Base-by-base conservation (phyloP, 2,113 vertebrate genomes). In the Semnornis frantzii region DNA sequence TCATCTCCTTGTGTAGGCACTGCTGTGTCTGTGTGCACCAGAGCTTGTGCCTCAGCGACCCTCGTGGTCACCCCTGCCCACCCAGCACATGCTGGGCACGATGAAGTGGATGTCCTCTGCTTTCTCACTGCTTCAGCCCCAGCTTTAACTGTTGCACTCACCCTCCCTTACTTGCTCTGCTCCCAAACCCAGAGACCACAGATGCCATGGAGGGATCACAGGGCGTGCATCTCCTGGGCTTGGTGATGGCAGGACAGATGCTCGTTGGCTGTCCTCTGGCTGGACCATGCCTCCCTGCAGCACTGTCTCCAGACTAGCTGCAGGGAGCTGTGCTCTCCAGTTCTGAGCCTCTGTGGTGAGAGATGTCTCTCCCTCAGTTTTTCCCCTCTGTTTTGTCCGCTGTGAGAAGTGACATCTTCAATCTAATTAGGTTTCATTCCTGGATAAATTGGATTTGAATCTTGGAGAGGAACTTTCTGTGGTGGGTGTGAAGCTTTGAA, bases 261-360 rank as follows among this genome's bases (percentile, higher is more conserved):
- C 39, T 58, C 1, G 0, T 31, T 13, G 24, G 10, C 76, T 69
- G 31, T 78, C 34, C 24, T 42, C 59, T 42, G 24, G 14, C 42
- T 18, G 68, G 57, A 5, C 69, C 2, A 0, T 66, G 70, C 31
- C 12, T 48, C 8, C 30, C 25, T 12, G 3, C 28, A 39, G 63
- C 1, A 0, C 1, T 28, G 33, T 65, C 58, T 39, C 24, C 2
- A 2, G 0, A 0, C 12, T 34, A 52, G 59, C 46, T 74, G 31
- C 48, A 44, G 27, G 85, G 39, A 75, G 20, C 66, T 0, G 1
- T 9, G 4, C 28, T 71, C 18, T 12, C 20, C 34, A 13, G 48
- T 48, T 24, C 30, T 0, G 1, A 39, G 37, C 57, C 48, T 31
- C 54, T 3, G 2, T 5, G 4, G 14, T 70, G 33, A 54, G 76